Base-by-base conservation (phyloP, 2,113 vertebrate genomes). In the Alligator mississippiensis region DNA sequence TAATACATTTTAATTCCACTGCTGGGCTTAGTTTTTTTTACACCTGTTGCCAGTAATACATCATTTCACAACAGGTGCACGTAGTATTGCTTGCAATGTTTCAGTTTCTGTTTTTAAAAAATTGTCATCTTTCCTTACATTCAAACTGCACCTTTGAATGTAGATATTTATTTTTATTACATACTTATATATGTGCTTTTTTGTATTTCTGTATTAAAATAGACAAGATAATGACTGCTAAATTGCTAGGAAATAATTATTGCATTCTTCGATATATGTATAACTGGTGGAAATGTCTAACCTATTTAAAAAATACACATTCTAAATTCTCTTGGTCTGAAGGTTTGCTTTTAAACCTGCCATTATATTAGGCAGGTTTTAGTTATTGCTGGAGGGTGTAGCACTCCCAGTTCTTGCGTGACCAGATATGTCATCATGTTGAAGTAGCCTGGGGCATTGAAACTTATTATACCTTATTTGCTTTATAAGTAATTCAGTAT, bases 401-500 rank as follows among this genome's bases (percentile, higher is more conserved):
- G 95, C 97, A 97, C 97, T 96, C 96, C 95, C 96, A 91, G 86
- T 95, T 97, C 93, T 97, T 97, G 97, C 96, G 93, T 98, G 97
- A 97, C 47, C 97, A 96, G 94, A 93, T 93, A 97, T 98, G 97
- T 97, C 96, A 96, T 97, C 96, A 97, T 94, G 92, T 97, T 95
- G 93, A 94, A 94, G 96, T 98, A 97, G 97, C 97, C 97, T 94
- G 94, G 93, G 95, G 97, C 96, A 93, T 30, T 96, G 95, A 97
- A 97, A 98, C 97, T 97, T 96, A 97, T 96, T 97, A 97, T 97
- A 97, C 93, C 96, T 93, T 97, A 95, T 95, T 97, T 97, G 94
- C 96, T 97, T 97, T 97, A 97, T 96, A 96, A 97, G 95, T 95
- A 94, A 97, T 95, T 95, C 94, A 97, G 93, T 96, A 95, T 96